Evolutionary conservation across 2,113 vertebrate genomes (phyloP).

Genomic region (Cynopterus brachyotis): DNA sequence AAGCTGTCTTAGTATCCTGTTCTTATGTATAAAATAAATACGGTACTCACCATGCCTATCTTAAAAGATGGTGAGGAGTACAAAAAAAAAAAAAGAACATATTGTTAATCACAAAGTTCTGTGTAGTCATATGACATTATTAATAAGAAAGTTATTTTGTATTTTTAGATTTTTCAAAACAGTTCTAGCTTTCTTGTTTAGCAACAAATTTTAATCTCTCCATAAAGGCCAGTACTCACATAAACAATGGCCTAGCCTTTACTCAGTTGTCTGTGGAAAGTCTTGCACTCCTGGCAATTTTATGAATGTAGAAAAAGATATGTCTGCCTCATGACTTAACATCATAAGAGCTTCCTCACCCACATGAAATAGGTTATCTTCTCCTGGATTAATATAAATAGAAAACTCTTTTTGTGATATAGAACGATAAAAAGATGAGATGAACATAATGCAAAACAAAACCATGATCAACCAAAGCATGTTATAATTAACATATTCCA

Average conservation of each 20-base stretch:
- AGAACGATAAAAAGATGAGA: slow-evolving; percentile 44
- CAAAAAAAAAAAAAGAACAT: not conserved
- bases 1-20: not conserved
- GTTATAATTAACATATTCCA: slow-evolving; percentile 67
- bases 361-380: not conserved
- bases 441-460: slow-evolving; percentile 27
- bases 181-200: not conserved
- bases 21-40: not conserved
- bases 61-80: not conserved
- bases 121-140: not conserved
- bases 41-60: too few species aligned
- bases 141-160: not conserved
- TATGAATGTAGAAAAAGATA: not conserved
- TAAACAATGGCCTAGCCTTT: not conserved
- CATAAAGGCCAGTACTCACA: not conserved
- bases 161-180: slow-evolving; percentile 28
- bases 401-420: slow-evolving; percentile 16
- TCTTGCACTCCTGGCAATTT: not conserved
- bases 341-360: not conserved
- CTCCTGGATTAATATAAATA: not conserved
- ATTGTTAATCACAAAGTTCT: not conserved
- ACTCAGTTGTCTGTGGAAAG: not conserved
- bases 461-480: not conserved
- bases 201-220: not conserved
- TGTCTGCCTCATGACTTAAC: not conserved